Conservation (phyloP, 2,797 vertebrate genomes). For the Balearica regulorum region DNA sequence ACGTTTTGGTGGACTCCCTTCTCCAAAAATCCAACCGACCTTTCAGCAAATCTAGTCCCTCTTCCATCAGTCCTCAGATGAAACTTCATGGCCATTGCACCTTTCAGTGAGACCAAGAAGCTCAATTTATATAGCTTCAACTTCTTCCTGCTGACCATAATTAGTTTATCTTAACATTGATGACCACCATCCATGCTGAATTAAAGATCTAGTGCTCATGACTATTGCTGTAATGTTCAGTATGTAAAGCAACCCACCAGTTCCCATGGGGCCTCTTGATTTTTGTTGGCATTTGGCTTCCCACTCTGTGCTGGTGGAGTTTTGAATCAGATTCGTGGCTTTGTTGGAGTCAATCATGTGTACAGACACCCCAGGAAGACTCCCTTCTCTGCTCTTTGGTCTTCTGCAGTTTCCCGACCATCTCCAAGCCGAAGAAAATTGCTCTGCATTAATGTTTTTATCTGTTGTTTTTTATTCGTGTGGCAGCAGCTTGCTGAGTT, state of each 20-base stretch:
- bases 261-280: background rate
- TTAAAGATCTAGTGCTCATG: background rate
- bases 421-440: background rate
- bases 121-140: background rate
- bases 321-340: background rate
- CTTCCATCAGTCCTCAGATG: background rate
- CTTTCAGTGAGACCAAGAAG: background rate
- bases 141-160: background rate
- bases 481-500: background rate
- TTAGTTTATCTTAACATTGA: background rate
- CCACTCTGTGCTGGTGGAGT: background rate
- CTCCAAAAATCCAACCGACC: background rate
- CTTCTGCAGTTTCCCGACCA: background rate
- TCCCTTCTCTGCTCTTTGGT: background rate
- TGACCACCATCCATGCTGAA: background rate
- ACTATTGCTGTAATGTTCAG: background rate
- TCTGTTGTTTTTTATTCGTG: background rate
- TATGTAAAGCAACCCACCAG: background rate
- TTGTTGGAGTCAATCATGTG: background rate
- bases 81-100: background rate
- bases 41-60: background rate
- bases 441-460: background rate
- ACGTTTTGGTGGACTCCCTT: background rate
- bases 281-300: background rate
- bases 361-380: background rate